phyloP scores from a whole-genome alignment of 1,140 invertebrate species.

The Cydia strobilella region DNA sequence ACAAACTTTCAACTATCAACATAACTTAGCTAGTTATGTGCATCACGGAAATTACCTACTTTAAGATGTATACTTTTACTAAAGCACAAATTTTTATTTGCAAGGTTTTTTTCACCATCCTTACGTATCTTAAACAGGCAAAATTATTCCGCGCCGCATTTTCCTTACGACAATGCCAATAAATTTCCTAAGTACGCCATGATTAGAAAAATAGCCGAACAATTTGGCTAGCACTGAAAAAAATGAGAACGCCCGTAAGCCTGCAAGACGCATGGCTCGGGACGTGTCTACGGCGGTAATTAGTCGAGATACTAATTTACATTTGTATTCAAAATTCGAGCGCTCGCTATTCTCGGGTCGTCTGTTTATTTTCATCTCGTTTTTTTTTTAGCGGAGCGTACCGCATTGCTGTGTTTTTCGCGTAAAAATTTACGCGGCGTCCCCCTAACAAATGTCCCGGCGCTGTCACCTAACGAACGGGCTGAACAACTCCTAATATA shows the following conservation, averaged over 20 bases:
- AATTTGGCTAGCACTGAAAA: conserved; percentile 64
- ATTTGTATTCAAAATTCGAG: conserved; percentile 82
- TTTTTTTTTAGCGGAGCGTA: conserved; percentile 74
- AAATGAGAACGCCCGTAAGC: conserved; percentile 73
- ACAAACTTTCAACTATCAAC: too few relatives aligned
- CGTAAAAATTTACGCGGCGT: conserved; percentile 73
- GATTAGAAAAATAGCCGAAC: conserved; percentile 73
- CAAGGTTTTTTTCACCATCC: too few relatives aligned
- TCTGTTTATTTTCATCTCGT: conserved; percentile 79
- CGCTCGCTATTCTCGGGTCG: conserved; percentile 74
- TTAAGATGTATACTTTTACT: too few relatives aligned
- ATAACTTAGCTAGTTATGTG: too few relatives aligned
- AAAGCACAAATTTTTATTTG: too few relatives aligned
- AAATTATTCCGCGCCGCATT: background rate
- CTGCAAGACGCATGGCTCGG: conserved; percentile 76
- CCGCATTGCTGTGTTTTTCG: conserved; percentile 78
- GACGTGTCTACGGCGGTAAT: conserved; percentile 77
- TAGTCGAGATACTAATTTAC: conserved; percentile 81
- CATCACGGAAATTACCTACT: too few relatives aligned
- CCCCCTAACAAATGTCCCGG: conserved; percentile 70
- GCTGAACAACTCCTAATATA: conserved; percentile 48
- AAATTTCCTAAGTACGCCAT: conserved; percentile 43
- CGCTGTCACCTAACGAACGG: conserved; percentile 59
- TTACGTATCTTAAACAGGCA: background rate
- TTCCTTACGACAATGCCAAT: conserved; percentile 23